A percentile compares a stretch with the other conserved stretches of the same genome.
Conservation (phyloP, 2,113 vertebrate species). For the Loxodonta africana region DNA sequence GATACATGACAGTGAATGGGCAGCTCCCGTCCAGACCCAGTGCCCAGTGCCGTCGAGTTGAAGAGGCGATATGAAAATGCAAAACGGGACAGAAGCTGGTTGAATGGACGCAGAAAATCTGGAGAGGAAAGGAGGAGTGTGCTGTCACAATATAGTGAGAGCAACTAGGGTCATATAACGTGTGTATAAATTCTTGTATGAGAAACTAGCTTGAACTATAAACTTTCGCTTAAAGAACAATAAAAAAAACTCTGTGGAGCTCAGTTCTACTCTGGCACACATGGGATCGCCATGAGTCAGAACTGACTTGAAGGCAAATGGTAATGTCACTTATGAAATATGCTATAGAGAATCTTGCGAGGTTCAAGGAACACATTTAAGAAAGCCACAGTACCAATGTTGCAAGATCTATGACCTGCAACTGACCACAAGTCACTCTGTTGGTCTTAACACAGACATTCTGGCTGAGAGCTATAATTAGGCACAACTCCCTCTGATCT, state of each 20-base stretch:
- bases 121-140: no score
- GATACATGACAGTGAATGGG: no score
- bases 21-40: no score
- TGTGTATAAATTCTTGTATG: no score
- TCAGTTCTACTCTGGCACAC: background rate
- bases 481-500: background rate
- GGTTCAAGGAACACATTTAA: background rate
- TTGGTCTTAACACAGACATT: background rate
- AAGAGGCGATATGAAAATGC: no score
- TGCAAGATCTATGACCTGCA: background rate
- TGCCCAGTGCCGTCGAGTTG: no score
- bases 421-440: background rate
- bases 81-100: no score
- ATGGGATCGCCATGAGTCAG: background rate
- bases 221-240: no score
- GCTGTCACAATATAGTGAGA: no score
- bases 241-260: background rate
- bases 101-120: no score
- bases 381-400: background rate
- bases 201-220: no score
- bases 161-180: no score
- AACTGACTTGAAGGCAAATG: background rate
- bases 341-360: background rate
- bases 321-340: background rate
- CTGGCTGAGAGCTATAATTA: background rate